These are phyloP conservation scores for Apogon hyalosoma DNA, from an alignment of 2,797 vertebrate genomes.

Conservation along the genomic window DNA sequence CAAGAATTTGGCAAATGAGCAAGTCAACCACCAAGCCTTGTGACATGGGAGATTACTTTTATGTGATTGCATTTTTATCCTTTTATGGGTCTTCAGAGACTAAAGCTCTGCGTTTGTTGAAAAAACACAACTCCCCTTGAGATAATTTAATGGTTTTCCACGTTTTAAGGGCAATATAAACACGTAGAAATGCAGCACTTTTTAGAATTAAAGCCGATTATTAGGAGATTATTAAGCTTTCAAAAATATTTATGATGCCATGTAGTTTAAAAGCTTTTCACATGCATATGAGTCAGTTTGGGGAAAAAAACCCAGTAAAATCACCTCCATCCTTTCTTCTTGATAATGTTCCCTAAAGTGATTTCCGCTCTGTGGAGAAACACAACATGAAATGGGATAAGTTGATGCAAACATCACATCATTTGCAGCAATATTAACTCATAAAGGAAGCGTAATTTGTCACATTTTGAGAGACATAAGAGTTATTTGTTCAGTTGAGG, in stretches of 20 bases:
- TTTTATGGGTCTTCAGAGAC: constrained; percentile 50
- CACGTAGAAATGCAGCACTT: constrained; percentile 17
- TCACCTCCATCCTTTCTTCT: constrained; percentile 94
- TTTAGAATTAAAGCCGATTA: constrained; percentile 39
- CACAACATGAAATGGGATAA: constrained; percentile 24
- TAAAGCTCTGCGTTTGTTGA: constrained; percentile 27
- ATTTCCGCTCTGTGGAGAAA: constrained; percentile 87
- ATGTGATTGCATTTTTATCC: constrained; percentile 35
- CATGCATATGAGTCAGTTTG: constrained; percentile 38
- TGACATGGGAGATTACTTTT: constrained; percentile 33
- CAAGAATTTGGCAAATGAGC: not conserved
- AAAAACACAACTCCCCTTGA: constrained; percentile 42
- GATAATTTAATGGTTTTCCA: constrained; percentile 30
- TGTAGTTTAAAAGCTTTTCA: constrained; percentile 33
- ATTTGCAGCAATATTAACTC: constrained; percentile 5
- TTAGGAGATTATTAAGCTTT: constrained; percentile 23
- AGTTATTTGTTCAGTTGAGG: constrained; percentile 1
- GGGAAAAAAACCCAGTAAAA: constrained; percentile 33
- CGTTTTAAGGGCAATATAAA: constrained; percentile 32
- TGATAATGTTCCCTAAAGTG: constrained; percentile 91
- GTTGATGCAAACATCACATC: constrained; percentile 14
- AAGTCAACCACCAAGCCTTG: constrained; percentile 22
- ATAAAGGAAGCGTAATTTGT: not conserved
- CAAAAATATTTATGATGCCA: constrained; percentile 21
- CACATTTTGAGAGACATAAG: not conserved